phyloP scores from a whole-genome alignment of 2,888 invertebrate genomes.

The Cheilosia scutellata region DNA sequence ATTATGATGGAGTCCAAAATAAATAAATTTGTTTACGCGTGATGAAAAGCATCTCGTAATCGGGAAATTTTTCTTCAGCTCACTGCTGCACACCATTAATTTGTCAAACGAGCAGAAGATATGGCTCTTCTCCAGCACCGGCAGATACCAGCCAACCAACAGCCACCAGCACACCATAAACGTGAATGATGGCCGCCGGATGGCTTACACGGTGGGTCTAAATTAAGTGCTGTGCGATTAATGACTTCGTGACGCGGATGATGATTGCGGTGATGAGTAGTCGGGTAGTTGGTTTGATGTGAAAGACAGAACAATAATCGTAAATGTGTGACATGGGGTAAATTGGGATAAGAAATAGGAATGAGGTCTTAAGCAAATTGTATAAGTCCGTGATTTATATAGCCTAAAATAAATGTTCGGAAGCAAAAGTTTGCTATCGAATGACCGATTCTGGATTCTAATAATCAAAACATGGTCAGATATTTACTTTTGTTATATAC shows the following conservation, averaged over 20 bases:
- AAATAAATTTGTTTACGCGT: conserved; percentile 76
- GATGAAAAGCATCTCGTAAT: conserved; percentile 76
- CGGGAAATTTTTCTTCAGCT: conserved; percentile 70
- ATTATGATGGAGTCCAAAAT: conserved; percentile 75
- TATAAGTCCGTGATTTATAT: too few relatives aligned
- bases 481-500: too few relatives aligned
- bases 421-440: too few relatives aligned
- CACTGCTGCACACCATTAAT: conserved; percentile 74
- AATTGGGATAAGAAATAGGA: not conserved
- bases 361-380: not conserved
- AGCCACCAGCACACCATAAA: conserved; percentile 51
- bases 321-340: conserved; percentile 27
- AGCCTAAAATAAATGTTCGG: too few relatives aligned
- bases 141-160: conserved; percentile 8
- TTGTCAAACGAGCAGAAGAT: conserved; percentile 75
- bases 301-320: conserved; percentile 27
- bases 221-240: conserved; percentile 74
- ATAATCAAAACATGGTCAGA: too few relatives aligned
- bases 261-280: conserved; percentile 72
- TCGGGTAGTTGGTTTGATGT: conserved; percentile 54
- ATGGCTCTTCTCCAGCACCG: conserved; percentile 36
- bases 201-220: conserved; percentile 72
- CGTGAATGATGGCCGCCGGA: conserved; percentile 69
- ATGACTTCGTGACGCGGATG: conserved; percentile 73
- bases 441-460: too few relatives aligned